Evolutionary conservation across 2,113 vertebrate genomes (phyloP), one percentile per base, ranked within the genome.

Genomic region (Catharus fuscescens): DNA sequence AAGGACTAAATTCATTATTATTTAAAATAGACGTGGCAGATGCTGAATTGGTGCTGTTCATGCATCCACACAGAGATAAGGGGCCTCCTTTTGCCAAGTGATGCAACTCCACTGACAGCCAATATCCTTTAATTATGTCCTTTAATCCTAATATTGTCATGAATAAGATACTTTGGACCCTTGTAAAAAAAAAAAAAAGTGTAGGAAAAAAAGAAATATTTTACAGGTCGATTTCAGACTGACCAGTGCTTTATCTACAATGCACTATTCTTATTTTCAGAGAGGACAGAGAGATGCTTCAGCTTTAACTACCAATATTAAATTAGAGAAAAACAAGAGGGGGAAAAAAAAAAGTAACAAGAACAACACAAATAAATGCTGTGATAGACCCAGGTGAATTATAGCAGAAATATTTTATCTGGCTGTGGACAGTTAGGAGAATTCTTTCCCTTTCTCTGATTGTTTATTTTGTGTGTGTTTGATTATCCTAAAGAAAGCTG

Each of bases 11-110:
- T 70, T 90, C 59, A 81, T 92, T 76, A 87, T 81, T 91, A 81
- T 93, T 94, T 95, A 64, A 79, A 90, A 89, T 4, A 79, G 47
- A 59, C 23, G 7, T 29, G 84, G 83, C 86, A 94, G 80, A 96
- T 92, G 86, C 80, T 64, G 83, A 47, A 74, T 42, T 67, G 57
- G 72, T 44, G 72, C 48, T 86, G 62, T 50, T 78, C 88, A 47
- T 29, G 77, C 47, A 52, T 8, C 47, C 45, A 50, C 19, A 34
- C 29, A 74, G 26, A 83, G 25, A 45, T 40, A 76, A 86, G 53
- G 52, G 38, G 28, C 28, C 52, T 74, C 11, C 61, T 81, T 52
- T 29, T 29, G 52, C 69, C n/a, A 67, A 92, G 44, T 60, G 57
- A 86, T 78, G 56, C n/a, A 80, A 84, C 48, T 64, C 38, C 60